phyloP scores from a whole-genome alignment of 1,140 invertebrate species.

The Radopholus similis region DNA sequence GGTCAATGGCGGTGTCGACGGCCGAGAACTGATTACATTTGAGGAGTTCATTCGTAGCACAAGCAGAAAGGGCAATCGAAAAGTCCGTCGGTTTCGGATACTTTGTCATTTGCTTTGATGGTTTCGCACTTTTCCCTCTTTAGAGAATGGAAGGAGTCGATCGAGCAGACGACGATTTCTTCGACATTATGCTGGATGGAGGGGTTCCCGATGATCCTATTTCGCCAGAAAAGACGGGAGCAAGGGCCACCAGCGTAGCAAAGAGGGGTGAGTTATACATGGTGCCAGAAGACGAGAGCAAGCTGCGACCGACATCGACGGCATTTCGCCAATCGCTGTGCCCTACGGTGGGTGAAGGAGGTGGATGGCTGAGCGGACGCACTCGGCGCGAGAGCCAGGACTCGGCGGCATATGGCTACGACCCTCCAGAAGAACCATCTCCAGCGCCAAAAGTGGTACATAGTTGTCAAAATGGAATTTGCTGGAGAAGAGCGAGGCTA shows the following conservation, averaged over 20 bases:
- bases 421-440: neutral
- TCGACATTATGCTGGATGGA: slow-evolving; percentile 2
- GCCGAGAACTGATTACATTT: slow-evolving; percentile 14
- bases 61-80: neutral
- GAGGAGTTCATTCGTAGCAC: slow-evolving; percentile 15
- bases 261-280: neutral
- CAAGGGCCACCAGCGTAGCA: neutral
- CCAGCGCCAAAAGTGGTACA: neutral
- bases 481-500: neutral
- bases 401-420: slow-evolving; percentile 15
- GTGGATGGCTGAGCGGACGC: slow-evolving; percentile 2
- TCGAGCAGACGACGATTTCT: slow-evolving; percentile 1
- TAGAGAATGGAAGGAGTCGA: neutral
- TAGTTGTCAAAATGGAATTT: neutral
- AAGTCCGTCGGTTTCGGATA: too few species aligned
- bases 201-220: slow-evolving; percentile 9
- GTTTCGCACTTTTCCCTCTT: neutral
- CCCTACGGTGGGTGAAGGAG: slow-evolving; percentile 7
- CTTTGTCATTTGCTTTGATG: too few species aligned
- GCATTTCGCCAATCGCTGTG: slow-evolving; percentile 8
- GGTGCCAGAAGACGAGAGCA: neutral
- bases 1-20: neutral
- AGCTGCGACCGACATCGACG: neutral
- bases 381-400: slow-evolving; percentile 15
- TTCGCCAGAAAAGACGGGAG: neutral